Evolutionary conservation across 2,888 invertebrate genomes (phyloP), one percentile per base, ranked within the genome.

Genomic region (Caenorhabditis sp.): DNA sequence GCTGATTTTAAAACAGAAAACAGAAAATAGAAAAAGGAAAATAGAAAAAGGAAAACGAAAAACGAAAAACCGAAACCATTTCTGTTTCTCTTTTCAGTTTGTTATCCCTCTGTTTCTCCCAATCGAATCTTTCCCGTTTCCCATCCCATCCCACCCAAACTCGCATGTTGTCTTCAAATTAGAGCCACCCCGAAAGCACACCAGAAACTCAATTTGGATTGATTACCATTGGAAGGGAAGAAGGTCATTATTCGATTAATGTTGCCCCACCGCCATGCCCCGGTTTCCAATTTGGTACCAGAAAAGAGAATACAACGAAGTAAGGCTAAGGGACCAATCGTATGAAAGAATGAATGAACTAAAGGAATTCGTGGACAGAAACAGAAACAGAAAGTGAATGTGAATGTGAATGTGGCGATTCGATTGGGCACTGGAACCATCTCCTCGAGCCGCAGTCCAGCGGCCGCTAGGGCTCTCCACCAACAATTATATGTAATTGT

Each of bases 201-300:
- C 32, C 50, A 53, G 51, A 80, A 81, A 81, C 76, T 81, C 81
- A 81, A 76, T 81, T 81, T 81, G 81, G 81, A 76, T 81, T 81
- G 81, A 81, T 81, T 81, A 81, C 81, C 71, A 71, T 67, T 62
- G 72, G 72, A 61, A 69, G 67, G 72, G 40, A 80, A 51, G 53
- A 62, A 70, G 71, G 79, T 79, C 79, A 79, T 79, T 72, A 80
- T 80, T 80, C 80, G 80, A 80, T 81, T 70, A 81, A 76, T 71
- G 64, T 58, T 70, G 70, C 22, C 61, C 64, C 47, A 2, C 40
- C 28, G 24, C 60, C 69, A 71, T 71, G 71, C 71, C 9, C 9
- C 32, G 32, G 32, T 9, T 65, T 71, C 67, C 35, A 64, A 67
- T n/a, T 70, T 79, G 13, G 40, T 53, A 67, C 32, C 60, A 50